Percentiles rank a stretch among this genome's conserved stretches.
These are phyloP conservation scores for Echinometra lucunter DNA, from an alignment of 53 echinoderm and acorn worm species.

Conservation along the genomic window DNA sequence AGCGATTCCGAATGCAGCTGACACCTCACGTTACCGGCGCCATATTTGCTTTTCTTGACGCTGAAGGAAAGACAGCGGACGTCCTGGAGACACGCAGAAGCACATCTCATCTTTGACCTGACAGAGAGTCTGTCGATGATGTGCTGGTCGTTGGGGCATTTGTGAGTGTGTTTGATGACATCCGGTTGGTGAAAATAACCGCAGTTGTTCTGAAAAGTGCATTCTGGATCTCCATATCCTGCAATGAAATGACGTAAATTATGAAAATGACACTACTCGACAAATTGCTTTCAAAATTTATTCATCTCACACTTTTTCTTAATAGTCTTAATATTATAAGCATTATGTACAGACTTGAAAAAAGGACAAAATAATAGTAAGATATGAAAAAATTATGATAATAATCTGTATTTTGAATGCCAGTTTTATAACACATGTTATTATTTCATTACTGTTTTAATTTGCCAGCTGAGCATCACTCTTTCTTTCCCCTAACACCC, in stretches of 20 bases:
- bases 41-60: neutral
- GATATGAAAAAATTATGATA: neutral
- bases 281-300: no score
- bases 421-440: no score
- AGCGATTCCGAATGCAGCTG: neutral
- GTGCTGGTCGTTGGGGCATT: neutral
- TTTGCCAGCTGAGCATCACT: no score
- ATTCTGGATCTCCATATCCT: neutral
- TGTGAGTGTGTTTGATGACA: neutral
- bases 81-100: slow-evolving; percentile 7
- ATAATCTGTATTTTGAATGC: neutral
- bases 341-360: no score
- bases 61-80: neutral
- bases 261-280: no score
- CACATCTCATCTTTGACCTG: neutral
- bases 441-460: neutral
- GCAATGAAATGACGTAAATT: neutral
- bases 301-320: no score
- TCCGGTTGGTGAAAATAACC: neutral
- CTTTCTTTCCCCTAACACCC: no score
- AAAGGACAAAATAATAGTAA: no score
- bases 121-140: neutral
- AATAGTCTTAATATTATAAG: no score
- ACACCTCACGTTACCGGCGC: neutral
- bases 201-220: neutral